Evolutionary conservation across 2,113 vertebrate genomes (phyloP).

Genomic region (Anhinga rufa): DNA sequence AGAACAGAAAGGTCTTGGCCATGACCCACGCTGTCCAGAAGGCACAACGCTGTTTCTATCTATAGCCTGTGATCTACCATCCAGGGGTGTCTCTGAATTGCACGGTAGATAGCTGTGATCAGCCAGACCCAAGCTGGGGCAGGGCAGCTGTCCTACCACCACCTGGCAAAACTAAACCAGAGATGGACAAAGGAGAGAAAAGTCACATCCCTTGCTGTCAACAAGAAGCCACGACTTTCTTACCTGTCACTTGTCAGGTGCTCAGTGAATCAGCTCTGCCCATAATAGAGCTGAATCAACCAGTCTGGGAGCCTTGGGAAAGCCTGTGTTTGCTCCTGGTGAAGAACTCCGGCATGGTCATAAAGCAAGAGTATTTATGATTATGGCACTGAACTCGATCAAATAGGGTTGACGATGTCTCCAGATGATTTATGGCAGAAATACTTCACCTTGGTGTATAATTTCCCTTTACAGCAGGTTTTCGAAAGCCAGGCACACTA

Average conservation of each 20-base stretch:
- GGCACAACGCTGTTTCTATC: background rate
- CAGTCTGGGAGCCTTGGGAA: background rate
- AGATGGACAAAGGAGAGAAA: background rate
- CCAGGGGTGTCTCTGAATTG: background rate
- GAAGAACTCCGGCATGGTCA: background rate
- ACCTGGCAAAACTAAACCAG: background rate
- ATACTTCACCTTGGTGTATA: conserved; percentile 29
- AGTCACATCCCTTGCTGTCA: background rate
- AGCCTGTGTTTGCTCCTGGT: background rate
- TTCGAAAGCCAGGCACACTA: background rate
- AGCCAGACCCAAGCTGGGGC: background rate
- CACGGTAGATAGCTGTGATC: background rate
- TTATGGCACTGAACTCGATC: conserved; percentile 4
- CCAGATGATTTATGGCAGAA: conserved; percentile 1
- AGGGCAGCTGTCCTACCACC: background rate
- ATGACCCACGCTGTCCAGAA: background rate
- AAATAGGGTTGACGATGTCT: background rate
- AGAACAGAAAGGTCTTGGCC: background rate
- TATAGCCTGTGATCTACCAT: background rate
- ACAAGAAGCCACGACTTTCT: background rate
- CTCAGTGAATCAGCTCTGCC: background rate
- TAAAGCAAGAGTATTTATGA: conserved; percentile 45
- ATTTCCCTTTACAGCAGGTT: conserved; percentile 27
- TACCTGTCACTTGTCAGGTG: background rate
- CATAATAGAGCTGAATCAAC: background rate